phyloP scores from a whole-genome alignment of 1,140 invertebrate genomes.

The Pseudomyrmex dendroicus region DNA sequence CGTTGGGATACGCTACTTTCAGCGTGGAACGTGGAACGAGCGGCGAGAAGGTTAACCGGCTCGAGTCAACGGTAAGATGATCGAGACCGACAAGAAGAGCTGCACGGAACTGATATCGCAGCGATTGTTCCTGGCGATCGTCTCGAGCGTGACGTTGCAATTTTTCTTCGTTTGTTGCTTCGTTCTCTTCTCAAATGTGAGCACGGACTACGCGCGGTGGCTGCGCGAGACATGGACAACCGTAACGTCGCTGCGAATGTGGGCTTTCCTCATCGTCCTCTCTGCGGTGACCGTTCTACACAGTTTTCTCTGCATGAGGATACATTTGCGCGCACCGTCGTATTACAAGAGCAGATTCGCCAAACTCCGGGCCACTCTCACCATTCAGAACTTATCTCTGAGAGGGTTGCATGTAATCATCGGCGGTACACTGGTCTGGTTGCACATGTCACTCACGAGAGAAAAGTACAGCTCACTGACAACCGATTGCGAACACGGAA shows the following conservation, averaged over 20 bases:
- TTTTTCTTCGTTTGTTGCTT: conserved; percentile 85
- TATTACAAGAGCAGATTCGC: conserved; percentile 87
- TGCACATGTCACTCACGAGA: conserved; percentile 87
- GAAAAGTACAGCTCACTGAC: conserved; percentile 84
- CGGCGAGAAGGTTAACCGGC: conserved; percentile 36
- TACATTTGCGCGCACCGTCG: conserved; percentile 84
- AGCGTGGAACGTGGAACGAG: neutral
- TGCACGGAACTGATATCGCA: conserved; percentile 84
- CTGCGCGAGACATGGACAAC: conserved; percentile 82
- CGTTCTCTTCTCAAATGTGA: conserved; percentile 86
- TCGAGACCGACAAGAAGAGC: conserved; percentile 60
- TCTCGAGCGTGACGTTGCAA: conserved; percentile 84
- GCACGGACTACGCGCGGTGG: conserved; percentile 86
- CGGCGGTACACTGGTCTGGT: conserved; percentile 87
- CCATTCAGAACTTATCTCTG: conserved; percentile 87
- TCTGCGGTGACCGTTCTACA: conserved; percentile 85
- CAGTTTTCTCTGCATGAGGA: conserved; percentile 87
- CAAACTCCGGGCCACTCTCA: conserved; percentile 87
- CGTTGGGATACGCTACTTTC: neutral
- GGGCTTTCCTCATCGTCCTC: conserved; percentile 86
- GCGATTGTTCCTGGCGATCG: conserved; percentile 84
- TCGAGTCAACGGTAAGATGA: conserved; percentile 58
- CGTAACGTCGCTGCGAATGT: conserved; percentile 85
- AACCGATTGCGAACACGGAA: conserved; percentile 71
- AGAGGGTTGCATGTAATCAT: conserved; percentile 86